Evolutionary conservation across 2,888 invertebrate genomes (phyloP), one percentile per base, ranked within the genome.

Genomic region (Metacarcinus magister): DNA sequence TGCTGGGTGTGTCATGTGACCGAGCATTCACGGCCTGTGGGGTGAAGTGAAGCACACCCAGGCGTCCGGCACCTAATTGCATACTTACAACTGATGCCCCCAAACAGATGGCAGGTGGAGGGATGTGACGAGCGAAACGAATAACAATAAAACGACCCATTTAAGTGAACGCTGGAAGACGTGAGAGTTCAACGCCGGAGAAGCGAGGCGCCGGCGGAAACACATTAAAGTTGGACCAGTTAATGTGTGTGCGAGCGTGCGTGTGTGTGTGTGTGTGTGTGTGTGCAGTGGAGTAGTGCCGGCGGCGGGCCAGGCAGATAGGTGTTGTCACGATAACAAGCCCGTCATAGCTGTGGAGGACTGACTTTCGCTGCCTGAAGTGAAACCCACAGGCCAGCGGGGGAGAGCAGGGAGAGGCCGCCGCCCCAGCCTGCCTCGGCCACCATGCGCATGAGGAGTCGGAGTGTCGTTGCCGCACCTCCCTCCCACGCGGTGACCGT

Each of bases 381-480:
- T 87, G 87, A 87, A 39, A 87, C 32, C 87, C 75, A 28, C 28
- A 82, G 75, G 75, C 91, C 7, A 13, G 91, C 44, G 44, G 23
- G 48, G 13, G 16, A n/a, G 48, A 48, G n/a, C 46, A 48, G 91
- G 44, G 46, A 28, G 91, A 46, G 46, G 87, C 82, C 94, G 82
- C 94, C 32, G 7, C 87, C 28, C 60, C 67, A 60, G 39, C 93
- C 60, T 32, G 32, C 93, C 67, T 28, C 28, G 91, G 28, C 91
- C 91, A 93, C 54, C 89, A 95, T 90, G 93, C 93, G 95, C 87
- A 94, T 95, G 95, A 48, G 94, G 75, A 96, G 94, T 46, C 87
- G 93, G 16, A 92, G 94, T 60, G 28, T 92, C n/a, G 54, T 87
- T 43, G 48, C 87, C 28, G 44, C 93, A 82, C 93, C 93, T 46